Percentiles rank a stretch among this genome's conserved stretches.
phyloP scores from a whole-genome alignment of 2,888 invertebrate species.

The Neoitamus cyanurus region DNA sequence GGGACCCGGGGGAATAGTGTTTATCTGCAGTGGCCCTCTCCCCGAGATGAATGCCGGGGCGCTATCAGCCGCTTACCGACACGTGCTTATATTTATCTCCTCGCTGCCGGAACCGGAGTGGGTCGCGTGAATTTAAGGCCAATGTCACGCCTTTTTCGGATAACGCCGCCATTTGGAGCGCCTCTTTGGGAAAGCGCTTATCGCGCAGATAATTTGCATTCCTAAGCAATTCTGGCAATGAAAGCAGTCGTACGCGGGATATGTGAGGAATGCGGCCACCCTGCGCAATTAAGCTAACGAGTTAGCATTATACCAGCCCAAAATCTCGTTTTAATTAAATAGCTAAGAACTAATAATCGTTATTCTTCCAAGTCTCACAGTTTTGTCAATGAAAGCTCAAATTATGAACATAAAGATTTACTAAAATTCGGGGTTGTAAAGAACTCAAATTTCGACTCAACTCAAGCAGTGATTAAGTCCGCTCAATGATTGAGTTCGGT shows the following conservation, averaged over 20 bases:
- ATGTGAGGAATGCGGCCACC: background rate
- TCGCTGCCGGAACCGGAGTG: background rate
- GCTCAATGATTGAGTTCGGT: too few relatives aligned
- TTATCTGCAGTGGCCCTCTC: background rate
- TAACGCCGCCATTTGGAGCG: background rate
- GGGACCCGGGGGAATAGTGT: background rate
- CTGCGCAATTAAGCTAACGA: background rate
- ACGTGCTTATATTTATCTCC: background rate
- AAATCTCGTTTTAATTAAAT: too few relatives aligned
- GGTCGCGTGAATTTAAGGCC: background rate
- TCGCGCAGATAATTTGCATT: slow-evolving; percentile 1
- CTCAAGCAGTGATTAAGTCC: too few relatives aligned
- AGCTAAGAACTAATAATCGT: too few relatives aligned
- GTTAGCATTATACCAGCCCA: too few relatives aligned
- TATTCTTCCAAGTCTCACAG: too few relatives aligned
- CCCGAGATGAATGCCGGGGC: background rate
- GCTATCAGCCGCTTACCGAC: background rate
- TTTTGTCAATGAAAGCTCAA: too few relatives aligned
- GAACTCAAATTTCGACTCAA: too few relatives aligned
- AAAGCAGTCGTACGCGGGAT: background rate
- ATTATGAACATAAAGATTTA: too few relatives aligned
- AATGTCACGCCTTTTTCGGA: background rate
- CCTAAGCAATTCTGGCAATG: background rate
- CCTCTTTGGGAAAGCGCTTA: background rate
- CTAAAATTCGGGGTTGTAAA: too few relatives aligned